Conservation (phyloP, 2,113 vertebrate species). For the Parus major region DNA sequence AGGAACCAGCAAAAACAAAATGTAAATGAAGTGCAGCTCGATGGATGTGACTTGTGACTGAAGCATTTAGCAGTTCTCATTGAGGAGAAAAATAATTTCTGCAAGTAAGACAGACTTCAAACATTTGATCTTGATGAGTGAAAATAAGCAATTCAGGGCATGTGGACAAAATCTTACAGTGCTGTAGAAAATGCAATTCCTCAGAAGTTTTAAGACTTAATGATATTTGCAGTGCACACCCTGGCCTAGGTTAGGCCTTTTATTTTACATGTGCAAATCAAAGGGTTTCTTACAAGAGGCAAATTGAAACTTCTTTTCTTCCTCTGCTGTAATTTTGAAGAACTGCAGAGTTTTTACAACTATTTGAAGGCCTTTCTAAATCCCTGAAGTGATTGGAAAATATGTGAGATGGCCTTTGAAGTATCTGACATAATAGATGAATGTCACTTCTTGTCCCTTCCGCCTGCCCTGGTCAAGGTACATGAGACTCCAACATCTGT, state of each 20-base stretch:
- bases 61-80: not conserved
- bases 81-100: not conserved
- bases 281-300: not conserved
- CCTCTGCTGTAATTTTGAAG: not conserved
- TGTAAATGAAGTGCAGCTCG: not conserved
- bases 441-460: constrained; percentile 38
- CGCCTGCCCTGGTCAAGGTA: not conserved
- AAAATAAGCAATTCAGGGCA: not conserved
- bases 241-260: not conserved
- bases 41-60: not conserved
- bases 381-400: not conserved
- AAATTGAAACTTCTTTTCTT: not conserved
- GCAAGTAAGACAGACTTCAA: not conserved
- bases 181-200: not conserved
- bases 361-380: not conserved
- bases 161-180: not conserved
- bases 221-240: not conserved
- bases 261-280: not conserved
- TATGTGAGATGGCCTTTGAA: not conserved
- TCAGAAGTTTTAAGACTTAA: not conserved
- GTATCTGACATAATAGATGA: not conserved
- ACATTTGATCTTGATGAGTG: not conserved
- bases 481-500: constrained; percentile 34
- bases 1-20: not conserved
- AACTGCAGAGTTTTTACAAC: not conserved